These are phyloP conservation scores for Odontamblyopus lacepedii DNA, from an alignment of 2,797 vertebrate genomes.

Conservation along the genomic window DNA sequence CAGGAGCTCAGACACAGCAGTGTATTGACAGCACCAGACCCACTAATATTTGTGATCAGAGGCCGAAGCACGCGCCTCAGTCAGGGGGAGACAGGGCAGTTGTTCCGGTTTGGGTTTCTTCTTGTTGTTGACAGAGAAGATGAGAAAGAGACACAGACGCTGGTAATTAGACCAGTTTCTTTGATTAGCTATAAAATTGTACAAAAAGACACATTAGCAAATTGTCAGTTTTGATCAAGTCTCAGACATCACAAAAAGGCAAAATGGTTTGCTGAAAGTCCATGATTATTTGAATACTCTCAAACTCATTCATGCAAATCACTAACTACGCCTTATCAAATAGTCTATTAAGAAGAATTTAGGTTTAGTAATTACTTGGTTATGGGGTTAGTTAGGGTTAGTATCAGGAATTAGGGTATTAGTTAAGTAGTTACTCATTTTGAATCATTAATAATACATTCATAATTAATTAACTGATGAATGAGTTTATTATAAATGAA, in stretches of 20 bases:
- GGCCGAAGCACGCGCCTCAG: constrained; percentile 17
- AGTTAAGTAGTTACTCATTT: too few relatives aligned
- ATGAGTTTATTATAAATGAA: too few relatives aligned
- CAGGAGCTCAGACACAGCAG: constrained; percentile 16
- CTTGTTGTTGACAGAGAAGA: constrained; percentile 18
- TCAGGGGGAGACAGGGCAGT: constrained; percentile 7
- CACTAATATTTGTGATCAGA: constrained; percentile 24
- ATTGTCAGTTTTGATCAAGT: constrained; percentile 33
- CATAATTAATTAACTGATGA: too few relatives aligned
- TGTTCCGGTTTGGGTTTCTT: constrained; percentile 7
- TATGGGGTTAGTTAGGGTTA: too few relatives aligned
- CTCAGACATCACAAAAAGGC: constrained; percentile 14
- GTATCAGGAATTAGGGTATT: too few relatives aligned
- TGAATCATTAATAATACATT: too few relatives aligned
- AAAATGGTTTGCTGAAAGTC: neutral
- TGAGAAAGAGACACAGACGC: constrained; percentile 17
- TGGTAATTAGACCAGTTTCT: constrained; percentile 50
- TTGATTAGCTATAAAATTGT: constrained; percentile 38
- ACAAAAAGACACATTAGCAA: constrained; percentile 28
- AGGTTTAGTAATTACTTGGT: too few relatives aligned
- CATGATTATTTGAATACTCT: too few relatives aligned
- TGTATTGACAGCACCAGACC: constrained; percentile 25
- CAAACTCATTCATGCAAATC: too few relatives aligned
- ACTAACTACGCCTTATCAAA: too few relatives aligned
- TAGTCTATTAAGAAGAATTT: too few relatives aligned